Evolutionary conservation across 2,797 vertebrate genomes (phyloP).

Genomic region (Carapus acus): DNA sequence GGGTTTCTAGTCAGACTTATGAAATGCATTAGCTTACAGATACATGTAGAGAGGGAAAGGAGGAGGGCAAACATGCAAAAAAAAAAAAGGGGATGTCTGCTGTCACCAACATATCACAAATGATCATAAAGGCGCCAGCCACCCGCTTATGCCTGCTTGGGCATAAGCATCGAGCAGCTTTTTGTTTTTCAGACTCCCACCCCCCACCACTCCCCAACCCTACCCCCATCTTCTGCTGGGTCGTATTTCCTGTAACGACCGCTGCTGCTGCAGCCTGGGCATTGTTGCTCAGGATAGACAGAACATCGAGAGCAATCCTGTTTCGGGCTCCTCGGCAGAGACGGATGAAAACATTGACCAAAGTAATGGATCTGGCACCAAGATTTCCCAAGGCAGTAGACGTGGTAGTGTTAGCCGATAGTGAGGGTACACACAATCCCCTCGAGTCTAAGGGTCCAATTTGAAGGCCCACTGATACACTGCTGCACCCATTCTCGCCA

Average conservation of each 20-base stretch:
- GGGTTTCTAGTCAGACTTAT: constrained; percentile 58
- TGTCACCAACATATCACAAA: constrained; percentile 50
- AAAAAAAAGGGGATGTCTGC: constrained; percentile 61
- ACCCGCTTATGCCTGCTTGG: constrained; percentile 27
- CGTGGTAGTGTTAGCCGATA: constrained; percentile 32
- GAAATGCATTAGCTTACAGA: constrained; percentile 63
- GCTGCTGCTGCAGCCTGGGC: constrained; percentile 18
- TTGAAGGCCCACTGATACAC: constrained; percentile 39
- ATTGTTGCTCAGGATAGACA: constrained; percentile 24
- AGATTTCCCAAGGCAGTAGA: constrained; percentile 49
- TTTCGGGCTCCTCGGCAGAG: constrained; percentile 30
- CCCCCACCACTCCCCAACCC: too few relatives aligned
- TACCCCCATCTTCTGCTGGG: constrained; percentile 22
- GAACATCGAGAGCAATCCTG: constrained; percentile 21
- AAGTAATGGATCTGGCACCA: constrained; percentile 45
- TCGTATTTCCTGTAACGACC: constrained; percentile 13
- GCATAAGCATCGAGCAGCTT: too few relatives aligned
- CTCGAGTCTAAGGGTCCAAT: constrained; percentile 36
- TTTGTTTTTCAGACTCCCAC: constrained; percentile 34
- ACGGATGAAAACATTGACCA: constrained; percentile 22
- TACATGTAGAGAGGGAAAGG: constrained; percentile 46
- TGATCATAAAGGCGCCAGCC: constrained; percentile 19
- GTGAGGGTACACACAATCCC: constrained; percentile 23
- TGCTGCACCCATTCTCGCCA: constrained; percentile 24
- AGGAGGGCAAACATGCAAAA: too few relatives aligned